Evolutionary conservation across 2,797 vertebrate genomes (phyloP).

Genomic region (Danio albolineatus): DNA sequence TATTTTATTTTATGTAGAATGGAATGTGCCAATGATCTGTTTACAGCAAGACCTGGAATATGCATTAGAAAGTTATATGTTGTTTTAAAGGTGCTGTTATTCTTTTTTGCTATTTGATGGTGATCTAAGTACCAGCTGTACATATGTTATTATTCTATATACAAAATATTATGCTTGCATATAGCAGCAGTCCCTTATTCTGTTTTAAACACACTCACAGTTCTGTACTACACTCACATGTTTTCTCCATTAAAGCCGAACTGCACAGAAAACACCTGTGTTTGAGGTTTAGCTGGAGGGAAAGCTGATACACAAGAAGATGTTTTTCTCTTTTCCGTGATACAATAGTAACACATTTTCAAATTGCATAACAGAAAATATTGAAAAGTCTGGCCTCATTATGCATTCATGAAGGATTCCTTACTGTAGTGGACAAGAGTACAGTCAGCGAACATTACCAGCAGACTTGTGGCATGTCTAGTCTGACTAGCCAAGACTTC

Average conservation of each 20-base stretch:
- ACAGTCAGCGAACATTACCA: slow-evolving; percentile 5
- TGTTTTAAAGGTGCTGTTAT: no score
- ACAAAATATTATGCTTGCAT: neutral
- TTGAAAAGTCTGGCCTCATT: slow-evolving; percentile 3
- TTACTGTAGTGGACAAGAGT: neutral
- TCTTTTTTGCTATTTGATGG: no score
- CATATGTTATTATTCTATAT: no score
- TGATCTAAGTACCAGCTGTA: no score
- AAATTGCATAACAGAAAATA: slow-evolving; percentile 23
- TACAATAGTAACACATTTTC: slow-evolving; percentile 18
- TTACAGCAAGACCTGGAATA: no score
- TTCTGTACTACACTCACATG: slow-evolving; percentile 39
- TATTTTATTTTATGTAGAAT: no score
- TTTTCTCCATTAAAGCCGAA: slow-evolving; percentile 42
- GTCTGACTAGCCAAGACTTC: slow-evolving; percentile 19
- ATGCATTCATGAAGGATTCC: neutral
- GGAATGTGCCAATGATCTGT: no score
- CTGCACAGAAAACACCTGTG: slow-evolving; percentile 27
- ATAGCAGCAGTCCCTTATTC: neutral
- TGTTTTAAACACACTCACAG: neutral
- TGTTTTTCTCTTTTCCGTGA: slow-evolving; percentile 32
- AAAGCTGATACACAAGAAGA: slow-evolving; percentile 4
- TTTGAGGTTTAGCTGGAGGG: slow-evolving; percentile 32
- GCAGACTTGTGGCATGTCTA: slow-evolving; percentile 22
- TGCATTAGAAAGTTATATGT: no score